Conservation (phyloP, 2,888 invertebrate genomes). For the Amaurobius ferox region DNA sequence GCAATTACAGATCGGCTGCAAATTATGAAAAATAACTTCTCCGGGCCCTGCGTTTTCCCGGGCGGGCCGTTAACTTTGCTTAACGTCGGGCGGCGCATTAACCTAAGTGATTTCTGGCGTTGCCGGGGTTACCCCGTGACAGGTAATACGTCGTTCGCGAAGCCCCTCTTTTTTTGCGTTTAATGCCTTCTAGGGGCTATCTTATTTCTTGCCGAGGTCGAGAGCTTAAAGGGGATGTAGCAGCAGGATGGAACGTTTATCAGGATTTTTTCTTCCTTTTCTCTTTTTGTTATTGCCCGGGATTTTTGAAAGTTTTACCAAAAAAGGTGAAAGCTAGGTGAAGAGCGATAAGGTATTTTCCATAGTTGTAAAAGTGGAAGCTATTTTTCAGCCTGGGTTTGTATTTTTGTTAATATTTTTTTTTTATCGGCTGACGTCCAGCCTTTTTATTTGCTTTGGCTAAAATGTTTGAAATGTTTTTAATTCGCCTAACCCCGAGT, state of each 20-base stretch:
- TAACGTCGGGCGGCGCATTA: constrained; percentile 69
- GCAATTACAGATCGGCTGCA: constrained; percentile 73
- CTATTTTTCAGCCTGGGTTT: too few relatives aligned
- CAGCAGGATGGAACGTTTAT: not conserved
- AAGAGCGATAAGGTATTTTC: not conserved
- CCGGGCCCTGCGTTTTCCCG: constrained; percentile 47
- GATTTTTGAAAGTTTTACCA: not conserved
- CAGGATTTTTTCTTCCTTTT: not conserved
- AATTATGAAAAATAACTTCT: constrained; percentile 73
- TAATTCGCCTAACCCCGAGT: too few relatives aligned
- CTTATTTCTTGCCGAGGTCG: constrained; percentile 27
- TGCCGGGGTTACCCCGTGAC: constrained; percentile 66
- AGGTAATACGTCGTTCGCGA: constrained; percentile 62
- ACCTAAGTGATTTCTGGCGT: constrained; percentile 71
- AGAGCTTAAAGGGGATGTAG: constrained; percentile 27
- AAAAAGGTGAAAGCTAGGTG: not conserved
- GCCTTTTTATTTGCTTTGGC: too few relatives aligned
- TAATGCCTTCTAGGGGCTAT: constrained; percentile 14
- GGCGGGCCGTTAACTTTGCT: constrained; percentile 69
- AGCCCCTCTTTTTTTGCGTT: constrained; percentile 9
- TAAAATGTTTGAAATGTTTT: too few relatives aligned
- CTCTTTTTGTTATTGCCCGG: not conserved
- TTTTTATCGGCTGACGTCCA: too few relatives aligned
- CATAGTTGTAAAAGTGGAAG: not conserved
- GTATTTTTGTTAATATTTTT: too few relatives aligned